Evolutionary conservation across 2,888 invertebrate genomes (phyloP).

Genomic region (Platynereis dumerilii): DNA sequence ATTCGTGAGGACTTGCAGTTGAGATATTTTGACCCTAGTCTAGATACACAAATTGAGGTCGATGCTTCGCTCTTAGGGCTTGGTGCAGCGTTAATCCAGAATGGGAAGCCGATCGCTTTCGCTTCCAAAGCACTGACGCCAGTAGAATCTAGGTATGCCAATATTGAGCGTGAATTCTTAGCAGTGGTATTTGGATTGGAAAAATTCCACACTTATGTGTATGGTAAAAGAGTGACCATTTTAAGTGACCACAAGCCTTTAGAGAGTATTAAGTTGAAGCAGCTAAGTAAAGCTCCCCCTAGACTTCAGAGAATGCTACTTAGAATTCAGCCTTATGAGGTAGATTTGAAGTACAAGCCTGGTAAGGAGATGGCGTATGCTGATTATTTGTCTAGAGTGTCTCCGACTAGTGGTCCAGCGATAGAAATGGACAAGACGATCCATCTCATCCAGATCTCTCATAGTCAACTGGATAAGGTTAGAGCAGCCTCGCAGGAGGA

Average conservation of each 20-base stretch:
- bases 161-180: conserved; percentile 40
- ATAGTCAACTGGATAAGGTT: too few species aligned
- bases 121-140: conserved; percentile 41
- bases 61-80: conserved; percentile 34
- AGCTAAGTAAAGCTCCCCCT: conserved; percentile 12
- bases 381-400: conserved; percentile 29
- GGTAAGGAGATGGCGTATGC: conserved; percentile 31
- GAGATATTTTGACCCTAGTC: conserved; percentile 25
- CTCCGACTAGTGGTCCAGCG: too few species aligned
- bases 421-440: too few species aligned
- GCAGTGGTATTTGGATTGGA: conserved; percentile 38
- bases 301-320: conserved; percentile 28
- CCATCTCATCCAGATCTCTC: too few species aligned
- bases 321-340: conserved; percentile 25
- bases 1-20: background rate
- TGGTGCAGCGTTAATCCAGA: conserved; percentile 40
- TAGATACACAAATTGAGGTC: conserved; percentile 8
- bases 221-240: conserved; percentile 35
- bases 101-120: conserved; percentile 39
- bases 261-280: conserved; percentile 21
- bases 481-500: too few species aligned
- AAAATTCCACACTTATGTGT: conserved; percentile 39
- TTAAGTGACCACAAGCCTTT: conserved; percentile 44
- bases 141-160: conserved; percentile 39
- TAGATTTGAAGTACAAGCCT: conserved; percentile 26